Evolutionary conservation across 2,113 vertebrate species (phyloP), one percentile per base, ranked within the genome.

Genomic region (Puma concolor): DNA sequence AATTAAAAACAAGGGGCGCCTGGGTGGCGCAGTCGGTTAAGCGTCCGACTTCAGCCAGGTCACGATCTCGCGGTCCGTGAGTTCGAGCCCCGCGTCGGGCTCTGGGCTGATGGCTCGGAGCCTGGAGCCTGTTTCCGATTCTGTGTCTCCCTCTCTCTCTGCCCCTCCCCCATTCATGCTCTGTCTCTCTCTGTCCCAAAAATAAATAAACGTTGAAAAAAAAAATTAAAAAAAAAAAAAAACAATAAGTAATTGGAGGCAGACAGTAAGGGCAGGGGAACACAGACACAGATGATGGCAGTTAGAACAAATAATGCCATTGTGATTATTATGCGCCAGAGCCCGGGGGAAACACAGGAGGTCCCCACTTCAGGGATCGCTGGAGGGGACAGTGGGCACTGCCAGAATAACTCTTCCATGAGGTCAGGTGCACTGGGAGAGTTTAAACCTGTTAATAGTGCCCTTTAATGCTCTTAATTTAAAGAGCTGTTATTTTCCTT

Each of bases 321-420:
- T 50, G 11, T 17, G 21, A 63, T 44, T 9, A 44, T 44, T 5
- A 29, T 33, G 21, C 67, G 9, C 7, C 23, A 48, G 60, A 15
- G 44, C 10, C 16, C 52, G 16, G 33, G 50, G 36, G 31, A 48
- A 27, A 21, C 19, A 14, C 8, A 1, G 10, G 19, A n/a, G 48
- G 36, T 19, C 19, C 52, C 9, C 4, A 9, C 4, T 17, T 23
- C 33, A 48, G 27, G 67, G 66, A 12, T 17, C 7, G 12, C 23
- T 11, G 6, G 52, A 33, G n/a, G 2, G 7, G 41, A 7, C 11
- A 9, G 9, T 44, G 7, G 50, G 38, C 0, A 0, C 52, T 41
- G 44, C 33, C 36, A 14, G 36, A 72, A 33, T 29, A 11, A 11
- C 6, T 14, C 31, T 60, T 52, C 4, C 10, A 0, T 6, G 29